phyloP scores from a whole-genome alignment of 2,113 vertebrate species.

The Rhinopomastus cyanomelas region DNA sequence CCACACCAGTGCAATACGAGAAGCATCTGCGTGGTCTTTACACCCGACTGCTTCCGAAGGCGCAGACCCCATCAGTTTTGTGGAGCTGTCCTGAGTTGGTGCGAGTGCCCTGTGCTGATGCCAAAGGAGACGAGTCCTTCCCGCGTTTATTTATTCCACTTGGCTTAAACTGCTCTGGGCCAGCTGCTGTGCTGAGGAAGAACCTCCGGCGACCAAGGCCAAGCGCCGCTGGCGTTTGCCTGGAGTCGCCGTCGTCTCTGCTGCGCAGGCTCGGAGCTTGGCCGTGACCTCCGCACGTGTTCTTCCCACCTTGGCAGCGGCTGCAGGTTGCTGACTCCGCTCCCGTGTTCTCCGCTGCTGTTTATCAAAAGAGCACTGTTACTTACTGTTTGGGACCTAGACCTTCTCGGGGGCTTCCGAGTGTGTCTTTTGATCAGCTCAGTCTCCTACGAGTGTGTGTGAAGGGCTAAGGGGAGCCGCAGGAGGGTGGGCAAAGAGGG shows the following conservation, averaged over 20 bases:
- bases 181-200: conserved; percentile 37
- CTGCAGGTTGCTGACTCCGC: conserved; percentile 36
- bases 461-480: not conserved
- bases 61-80: conserved; percentile 57
- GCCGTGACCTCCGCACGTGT: not conserved
- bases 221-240: conserved; percentile 45
- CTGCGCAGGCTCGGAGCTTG: conserved; percentile 28
- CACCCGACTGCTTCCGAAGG: conserved; percentile 48
- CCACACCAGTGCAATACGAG: conserved; percentile 68
- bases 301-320: conserved; percentile 63
- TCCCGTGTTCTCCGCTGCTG: conserved; percentile 62
- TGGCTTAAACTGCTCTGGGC: conserved; percentile 46
- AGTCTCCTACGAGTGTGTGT: not conserved
- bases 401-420: not conserved
- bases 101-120: conserved; percentile 73
- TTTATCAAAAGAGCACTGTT: conserved; percentile 54
- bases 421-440: not conserved
- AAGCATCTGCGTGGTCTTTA: conserved; percentile 51
- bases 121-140: conserved; percentile 78
- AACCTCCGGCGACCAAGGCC: conserved; percentile 2
- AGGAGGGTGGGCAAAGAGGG: not conserved
- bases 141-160: conserved; percentile 64
- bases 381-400: not conserved
- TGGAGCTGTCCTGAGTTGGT: conserved; percentile 60
- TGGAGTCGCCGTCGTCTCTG: conserved; percentile 56